Evolutionary conservation across 2,888 invertebrate genomes (phyloP).

Genomic region (Buathra laborator): DNA sequence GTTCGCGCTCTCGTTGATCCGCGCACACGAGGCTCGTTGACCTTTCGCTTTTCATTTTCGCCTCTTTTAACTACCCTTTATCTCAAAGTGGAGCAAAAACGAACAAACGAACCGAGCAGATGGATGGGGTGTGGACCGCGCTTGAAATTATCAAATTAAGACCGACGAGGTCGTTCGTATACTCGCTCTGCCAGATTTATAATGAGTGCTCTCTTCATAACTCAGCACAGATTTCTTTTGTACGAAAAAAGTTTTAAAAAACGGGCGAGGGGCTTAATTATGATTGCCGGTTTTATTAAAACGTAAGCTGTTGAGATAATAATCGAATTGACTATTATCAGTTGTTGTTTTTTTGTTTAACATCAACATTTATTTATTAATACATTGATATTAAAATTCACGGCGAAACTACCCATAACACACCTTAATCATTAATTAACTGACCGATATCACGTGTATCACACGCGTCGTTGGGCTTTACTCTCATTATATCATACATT

Average conservation of each 20-base stretch:
- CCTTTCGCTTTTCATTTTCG: not conserved
- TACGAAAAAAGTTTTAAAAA: not conserved
- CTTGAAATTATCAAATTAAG: slow-evolving; percentile 10
- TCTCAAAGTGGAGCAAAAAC: slow-evolving; percentile 13
- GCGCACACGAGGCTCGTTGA: not conserved
- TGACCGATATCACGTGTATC: too few relatives aligned
- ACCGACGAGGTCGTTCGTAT: not conserved
- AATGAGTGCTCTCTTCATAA: not conserved
- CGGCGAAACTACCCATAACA: too few relatives aligned
- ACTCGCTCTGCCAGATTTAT: not conserved
- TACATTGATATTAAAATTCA: too few relatives aligned
- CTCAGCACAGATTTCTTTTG: not conserved
- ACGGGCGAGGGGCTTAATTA: not conserved
- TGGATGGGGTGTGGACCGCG: not conserved
- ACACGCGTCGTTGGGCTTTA: too few relatives aligned
- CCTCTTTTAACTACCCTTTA: not conserved
- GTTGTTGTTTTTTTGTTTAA: too few relatives aligned
- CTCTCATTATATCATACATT: not conserved
- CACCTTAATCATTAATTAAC: too few relatives aligned
- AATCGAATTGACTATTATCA: too few relatives aligned
- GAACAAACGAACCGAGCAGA: not conserved
- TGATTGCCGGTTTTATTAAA: not conserved
- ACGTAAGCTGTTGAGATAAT: too few relatives aligned
- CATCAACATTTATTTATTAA: too few relatives aligned
- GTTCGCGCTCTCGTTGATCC: not conserved